Percentiles rank a stretch among this genome's conserved stretches.
These are phyloP conservation scores for Armadillidium nasatum DNA, from an alignment of 1,140 invertebrate species.

Conservation along the genomic window DNA sequence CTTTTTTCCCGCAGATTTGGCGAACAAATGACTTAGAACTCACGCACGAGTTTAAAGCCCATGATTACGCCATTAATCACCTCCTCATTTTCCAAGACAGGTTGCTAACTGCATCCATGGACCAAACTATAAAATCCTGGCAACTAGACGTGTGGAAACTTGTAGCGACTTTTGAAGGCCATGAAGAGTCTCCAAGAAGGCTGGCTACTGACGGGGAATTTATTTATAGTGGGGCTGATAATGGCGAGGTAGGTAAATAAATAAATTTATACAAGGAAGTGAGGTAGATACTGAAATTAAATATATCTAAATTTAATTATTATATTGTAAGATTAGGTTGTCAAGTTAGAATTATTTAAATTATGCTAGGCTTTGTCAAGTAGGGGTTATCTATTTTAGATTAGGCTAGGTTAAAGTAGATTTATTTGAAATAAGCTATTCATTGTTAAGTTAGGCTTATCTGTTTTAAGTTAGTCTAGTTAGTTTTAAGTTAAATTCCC, in stretches of 20 bases:
- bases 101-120: conserved; percentile 24
- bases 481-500: no score
- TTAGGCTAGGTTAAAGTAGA: no score
- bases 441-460: no score
- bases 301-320: no score
- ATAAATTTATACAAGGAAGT: neutral
- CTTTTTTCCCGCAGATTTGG: conserved; percentile 22
- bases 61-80: conserved; percentile 30
- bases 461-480: no score
- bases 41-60: conserved; percentile 22
- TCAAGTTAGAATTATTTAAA: no score
- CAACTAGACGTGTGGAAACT: conserved; percentile 22
- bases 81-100: conserved; percentile 13
- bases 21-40: conserved; percentile 16
- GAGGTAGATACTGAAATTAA: no score
- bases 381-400: no score
- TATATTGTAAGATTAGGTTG: no score
- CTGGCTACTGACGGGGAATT: conserved; percentile 25
- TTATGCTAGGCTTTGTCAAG: no score
- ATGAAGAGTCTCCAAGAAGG: conserved; percentile 18
- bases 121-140: conserved; percentile 27
- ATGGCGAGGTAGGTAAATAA: conserved; percentile 27
- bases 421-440: no score
- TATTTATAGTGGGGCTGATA: conserved; percentile 24
- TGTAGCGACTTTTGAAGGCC: conserved; percentile 10